Base-by-base conservation (phyloP, 2,888 invertebrate species). In the Pammene aurita region DNA sequence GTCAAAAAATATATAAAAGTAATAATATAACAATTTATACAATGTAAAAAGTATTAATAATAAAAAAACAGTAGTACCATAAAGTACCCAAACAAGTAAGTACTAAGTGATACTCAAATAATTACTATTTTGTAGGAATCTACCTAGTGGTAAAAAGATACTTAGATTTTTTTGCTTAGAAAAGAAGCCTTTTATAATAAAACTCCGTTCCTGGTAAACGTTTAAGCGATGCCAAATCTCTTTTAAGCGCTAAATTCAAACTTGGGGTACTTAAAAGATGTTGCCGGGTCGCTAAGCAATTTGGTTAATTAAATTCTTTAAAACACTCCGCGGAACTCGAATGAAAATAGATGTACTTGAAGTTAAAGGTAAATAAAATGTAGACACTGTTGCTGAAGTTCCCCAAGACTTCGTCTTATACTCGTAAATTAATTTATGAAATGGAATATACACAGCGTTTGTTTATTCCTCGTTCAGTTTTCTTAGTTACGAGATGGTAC, bases 271-370 rank as follows among this genome's bases (percentile, higher is more conserved):
- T 50, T 13, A 57, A 66, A 70, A 71, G 66, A 57, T 48, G 35
- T 42, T 71, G 60, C 73, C 67, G 60, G 61, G 67, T 71, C 72
- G 66, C 73, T 71, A 56, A 64, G 71, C 76, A 76, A 77, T 79
- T 74, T 72, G 74, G 73, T 74, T 78, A 77, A 80, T 79, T 75
- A 78, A 77, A 78, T 78, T 78, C 77, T 77, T 78, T 75, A 71
- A 80, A 79, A 76, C 75, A 72, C 72, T 73, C 71, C 71, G 56
- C 48, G 67, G 65, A 66, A 66, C 67, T 72, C 48, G 56, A 60
- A 69, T 80, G 78, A 82, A 84, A 83, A 83, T 80, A 81, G 77
- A 79, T 79, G 75, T 10, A 50, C 34, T 58, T 41, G 76, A 72
- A 72, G 75, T 57, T 71, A 76, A 77, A 72, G 75, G 58, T 71